Percentiles rank a stretch among this genome's conserved stretches.
phyloP scores from a whole-genome alignment of 53 echinoderm and acorn worm genomes.

The Patiria pectinifera region DNA sequence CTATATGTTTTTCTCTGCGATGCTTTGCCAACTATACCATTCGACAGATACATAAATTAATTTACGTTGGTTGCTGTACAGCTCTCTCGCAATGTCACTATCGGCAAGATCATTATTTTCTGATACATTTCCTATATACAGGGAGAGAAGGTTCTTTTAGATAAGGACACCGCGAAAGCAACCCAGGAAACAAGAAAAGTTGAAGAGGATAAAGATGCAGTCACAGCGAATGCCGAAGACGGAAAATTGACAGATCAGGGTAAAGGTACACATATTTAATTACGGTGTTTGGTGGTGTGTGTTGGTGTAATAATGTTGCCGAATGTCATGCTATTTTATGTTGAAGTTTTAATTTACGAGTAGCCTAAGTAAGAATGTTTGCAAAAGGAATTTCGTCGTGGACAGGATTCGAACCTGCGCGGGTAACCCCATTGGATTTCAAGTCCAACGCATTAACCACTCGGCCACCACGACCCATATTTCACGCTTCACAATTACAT shows the following conservation, averaged over 20 bases:
- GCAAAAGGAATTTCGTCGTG: neutral
- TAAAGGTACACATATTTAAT: neutral
- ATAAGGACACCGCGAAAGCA: neutral
- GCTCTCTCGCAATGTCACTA: neutral
- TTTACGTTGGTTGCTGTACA: no score
- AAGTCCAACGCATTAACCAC: slow-evolving; percentile 56
- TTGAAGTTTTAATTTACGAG: neutral
- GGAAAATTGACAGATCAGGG: neutral
- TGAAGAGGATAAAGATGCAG: neutral
- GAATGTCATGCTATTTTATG: neutral
- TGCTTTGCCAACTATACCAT: no score
- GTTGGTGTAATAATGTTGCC: no score
- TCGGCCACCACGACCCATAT: slow-evolving; percentile 78
- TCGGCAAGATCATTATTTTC: neutral
- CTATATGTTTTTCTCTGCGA: no score
- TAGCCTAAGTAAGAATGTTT: neutral
- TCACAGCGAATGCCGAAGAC: neutral
- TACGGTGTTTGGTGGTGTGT: no score
- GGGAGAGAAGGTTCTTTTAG: neutral
- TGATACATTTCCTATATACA: neutral
- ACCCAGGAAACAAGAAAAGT: neutral
- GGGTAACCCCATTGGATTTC: no score
- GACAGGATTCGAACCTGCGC: no score
- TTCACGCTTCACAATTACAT: no score
- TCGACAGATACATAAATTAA: no score